Evolutionary conservation across 2,888 invertebrate genomes (phyloP).

Genomic region (Lithophane ornitopus): DNA sequence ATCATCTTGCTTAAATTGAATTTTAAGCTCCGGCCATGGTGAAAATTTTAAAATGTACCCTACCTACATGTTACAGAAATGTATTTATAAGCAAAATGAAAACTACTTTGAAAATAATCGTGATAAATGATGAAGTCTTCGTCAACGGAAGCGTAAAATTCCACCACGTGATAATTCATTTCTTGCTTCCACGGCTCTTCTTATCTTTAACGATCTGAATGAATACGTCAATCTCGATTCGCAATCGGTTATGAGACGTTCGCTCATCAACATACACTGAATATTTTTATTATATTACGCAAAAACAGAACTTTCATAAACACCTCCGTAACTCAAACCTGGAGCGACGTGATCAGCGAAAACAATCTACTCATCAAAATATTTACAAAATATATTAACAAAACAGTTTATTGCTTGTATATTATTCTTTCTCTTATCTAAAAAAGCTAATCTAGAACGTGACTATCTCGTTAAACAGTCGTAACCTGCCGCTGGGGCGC

Average conservation of each 20-base stretch:
- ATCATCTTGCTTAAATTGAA: slow-evolving; percentile 75
- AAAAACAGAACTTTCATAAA: slow-evolving; percentile 74
- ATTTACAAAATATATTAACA: slow-evolving; percentile 87
- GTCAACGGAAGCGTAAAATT: slow-evolving; percentile 75
- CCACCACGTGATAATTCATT: slow-evolving; percentile 78
- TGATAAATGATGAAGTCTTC: slow-evolving; percentile 68
- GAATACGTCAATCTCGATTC: slow-evolving; percentile 82
- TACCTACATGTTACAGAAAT: slow-evolving; percentile 37
- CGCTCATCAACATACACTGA: slow-evolving; percentile 66
- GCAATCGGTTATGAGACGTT: slow-evolving; percentile 73
- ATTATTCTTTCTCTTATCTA: slow-evolving; percentile 82
- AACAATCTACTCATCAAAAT: slow-evolving; percentile 76
- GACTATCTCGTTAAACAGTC: slow-evolving; percentile 84
- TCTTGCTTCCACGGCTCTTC: slow-evolving; percentile 69
- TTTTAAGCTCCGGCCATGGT: slow-evolving; percentile 71
- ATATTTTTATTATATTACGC: slow-evolving; percentile 73
- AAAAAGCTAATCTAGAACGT: slow-evolving; percentile 84
- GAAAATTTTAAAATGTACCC: slow-evolving; percentile 46
- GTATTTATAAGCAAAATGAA: slow-evolving; percentile 55
- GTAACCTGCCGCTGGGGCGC: slow-evolving; percentile 67
- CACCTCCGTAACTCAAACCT: slow-evolving; percentile 77
- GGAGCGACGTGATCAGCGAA: slow-evolving; percentile 73
- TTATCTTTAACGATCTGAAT: slow-evolving; percentile 77
- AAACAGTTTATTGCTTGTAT: slow-evolving; percentile 83
- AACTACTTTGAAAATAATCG: slow-evolving; percentile 56